Conservation (phyloP, 1,140 invertebrate species). For the Pentalonia nigronervosa region DNA sequence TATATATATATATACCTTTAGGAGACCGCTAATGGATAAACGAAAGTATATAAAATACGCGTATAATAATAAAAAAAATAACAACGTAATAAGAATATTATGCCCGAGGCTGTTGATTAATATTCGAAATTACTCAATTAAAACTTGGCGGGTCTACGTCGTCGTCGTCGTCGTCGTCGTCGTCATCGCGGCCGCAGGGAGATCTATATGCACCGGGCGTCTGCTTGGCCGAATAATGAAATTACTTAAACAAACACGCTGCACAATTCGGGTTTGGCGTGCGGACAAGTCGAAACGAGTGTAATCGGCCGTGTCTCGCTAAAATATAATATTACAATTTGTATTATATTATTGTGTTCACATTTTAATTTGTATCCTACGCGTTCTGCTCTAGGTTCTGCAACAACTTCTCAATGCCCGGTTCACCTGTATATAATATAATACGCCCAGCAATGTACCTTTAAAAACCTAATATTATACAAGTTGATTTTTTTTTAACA, state of each 20-base stretch:
- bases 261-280: background rate
- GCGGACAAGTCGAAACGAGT: background rate
- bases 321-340: background rate
- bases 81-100: background rate
- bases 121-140: constrained; percentile 37
- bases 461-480: too few relatives aligned
- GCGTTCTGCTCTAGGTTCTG: background rate
- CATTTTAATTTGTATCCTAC: background rate
- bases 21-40: background rate
- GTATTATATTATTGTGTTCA: background rate
- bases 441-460: too few relatives aligned
- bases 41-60: background rate
- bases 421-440: too few relatives aligned
- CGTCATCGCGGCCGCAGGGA: background rate
- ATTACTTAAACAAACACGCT: background rate
- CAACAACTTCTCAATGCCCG: background rate
- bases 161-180: background rate
- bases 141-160: constrained; percentile 25
- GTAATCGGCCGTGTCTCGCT: background rate
- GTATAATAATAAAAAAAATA: background rate
- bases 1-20: too few relatives aligned
- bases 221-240: background rate
- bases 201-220: background rate
- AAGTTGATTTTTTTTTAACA: too few relatives aligned
- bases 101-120: constrained; percentile 12